Evolutionary conservation across 92 coral and sea anemone genomes (phyloP), one percentile per base, ranked within the genome.

Genomic region (Porites cylindrica): DNA sequence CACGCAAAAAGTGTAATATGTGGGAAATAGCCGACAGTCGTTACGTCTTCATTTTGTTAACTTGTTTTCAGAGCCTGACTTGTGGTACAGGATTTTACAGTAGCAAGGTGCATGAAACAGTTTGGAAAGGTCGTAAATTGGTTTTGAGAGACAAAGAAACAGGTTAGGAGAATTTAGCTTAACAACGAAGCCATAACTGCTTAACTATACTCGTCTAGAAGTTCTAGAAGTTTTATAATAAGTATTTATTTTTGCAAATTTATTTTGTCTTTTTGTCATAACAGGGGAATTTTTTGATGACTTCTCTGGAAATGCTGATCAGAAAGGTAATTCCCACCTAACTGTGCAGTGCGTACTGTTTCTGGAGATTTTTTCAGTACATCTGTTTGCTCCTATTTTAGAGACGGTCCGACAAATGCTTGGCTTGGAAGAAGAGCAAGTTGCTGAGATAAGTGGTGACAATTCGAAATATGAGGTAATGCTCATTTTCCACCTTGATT

Each of bases 11-110:
- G 32, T 2, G 32, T 0, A 29, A 29, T 29, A 29, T 29, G 32
- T 29, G 32, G 32, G 32, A 29, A 2, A 29, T 29, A 29, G 32
- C 32, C 32, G 32, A 29, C 32, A 29, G 32, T 29, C 32, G 32
- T 2, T 29, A 29, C 0, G 32, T 29, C 32, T 29, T 29, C 0
- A 29, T 29, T 29, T 29, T 29, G 32, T 2, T 29, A 29, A 29
- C 32, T 29, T 29, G 2, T 29, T 29, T 29, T 29, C 32, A 29
- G 96, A 97, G 98, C 64, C 77, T 97, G 68, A 97, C 99, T 3
- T 97, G 98, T 82, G 99, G 99, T 4, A 94, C 98, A 66, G 99
- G 99, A 18, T 97, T 97, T 91, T 97, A 97, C 67, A 94, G 96
- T 63, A 93, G 96, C 10, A 95, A 93, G 73, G 83, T 89, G 2